Conservation (phyloP, 1,140 invertebrate species). For the Nymphalis io region DNA sequence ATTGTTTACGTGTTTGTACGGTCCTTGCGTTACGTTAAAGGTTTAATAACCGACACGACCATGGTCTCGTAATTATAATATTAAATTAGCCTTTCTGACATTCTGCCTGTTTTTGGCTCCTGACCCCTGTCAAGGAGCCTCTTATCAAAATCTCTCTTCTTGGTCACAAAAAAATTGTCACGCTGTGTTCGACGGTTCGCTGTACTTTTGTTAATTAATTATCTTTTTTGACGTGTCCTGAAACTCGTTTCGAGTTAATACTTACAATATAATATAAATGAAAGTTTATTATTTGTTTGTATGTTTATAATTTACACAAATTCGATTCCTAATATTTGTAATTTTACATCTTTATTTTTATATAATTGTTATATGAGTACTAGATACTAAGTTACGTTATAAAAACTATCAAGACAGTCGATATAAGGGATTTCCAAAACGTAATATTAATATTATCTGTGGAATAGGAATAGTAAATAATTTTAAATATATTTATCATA, state of each 20-base stretch:
- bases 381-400: too few species aligned
- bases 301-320: too few species aligned
- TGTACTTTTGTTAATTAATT: slow-evolving; percentile 1
- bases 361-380: too few species aligned
- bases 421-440: too few species aligned
- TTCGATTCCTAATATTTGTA: too few species aligned
- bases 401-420: too few species aligned
- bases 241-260: not conserved
- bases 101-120: slow-evolving; percentile 6
- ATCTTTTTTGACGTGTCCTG: not conserved
- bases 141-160: slow-evolving; percentile 9
- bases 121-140: slow-evolving; percentile 9
- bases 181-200: not conserved
- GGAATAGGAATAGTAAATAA: too few species aligned
- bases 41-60: slow-evolving; percentile 24
- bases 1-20: slow-evolving; percentile 37
- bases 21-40: slow-evolving; percentile 24
- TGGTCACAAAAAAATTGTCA: not conserved
- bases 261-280: not conserved
- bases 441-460: too few species aligned
- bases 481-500: too few species aligned
- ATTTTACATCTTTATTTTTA: too few species aligned
- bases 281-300: too few species aligned
- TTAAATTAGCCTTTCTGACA: slow-evolving; percentile 17
- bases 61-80: slow-evolving; percentile 13